A percentile compares a stretch with the other conserved stretches of the same genome.
Conservation (phyloP, 2,797 vertebrate species). For the Gymnocypris eckloni region DNA sequence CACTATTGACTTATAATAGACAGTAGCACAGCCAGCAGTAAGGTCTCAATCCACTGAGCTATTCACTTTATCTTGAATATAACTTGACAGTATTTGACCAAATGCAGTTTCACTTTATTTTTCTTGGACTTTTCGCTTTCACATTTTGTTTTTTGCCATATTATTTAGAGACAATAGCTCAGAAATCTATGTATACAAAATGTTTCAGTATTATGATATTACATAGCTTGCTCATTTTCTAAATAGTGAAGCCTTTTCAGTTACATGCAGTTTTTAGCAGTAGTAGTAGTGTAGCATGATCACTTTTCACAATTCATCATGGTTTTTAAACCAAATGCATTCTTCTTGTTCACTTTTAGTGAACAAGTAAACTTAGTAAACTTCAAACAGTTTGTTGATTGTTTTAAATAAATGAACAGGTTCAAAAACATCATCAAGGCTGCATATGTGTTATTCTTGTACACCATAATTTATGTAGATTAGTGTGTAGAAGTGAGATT, state of each 20-base stretch:
- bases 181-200: no score
- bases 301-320: neutral
- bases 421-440: neutral
- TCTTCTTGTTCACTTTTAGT: neutral
- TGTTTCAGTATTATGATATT: neutral
- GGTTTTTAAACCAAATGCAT: neutral
- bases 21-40: constrained; percentile 15
- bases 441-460: neutral
- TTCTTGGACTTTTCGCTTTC: neutral
- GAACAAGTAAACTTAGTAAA: no score
- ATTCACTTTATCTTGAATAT: constrained; percentile 22
- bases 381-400: neutral
- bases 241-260: neutral
- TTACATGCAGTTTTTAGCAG: neutral
- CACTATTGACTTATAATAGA: constrained; percentile 20
- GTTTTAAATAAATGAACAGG: neutral
- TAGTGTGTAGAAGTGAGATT: neutral
- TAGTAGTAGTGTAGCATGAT: neutral
- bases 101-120: neutral
- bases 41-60: constrained; percentile 4
- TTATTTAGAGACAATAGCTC: neutral
- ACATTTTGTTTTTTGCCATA: neutral
- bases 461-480: neutral
- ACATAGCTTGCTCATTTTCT: neutral
- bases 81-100: constrained; percentile 2